Base-by-base conservation (phyloP, 2,888 invertebrate genomes). In the Panopea generosa region DNA sequence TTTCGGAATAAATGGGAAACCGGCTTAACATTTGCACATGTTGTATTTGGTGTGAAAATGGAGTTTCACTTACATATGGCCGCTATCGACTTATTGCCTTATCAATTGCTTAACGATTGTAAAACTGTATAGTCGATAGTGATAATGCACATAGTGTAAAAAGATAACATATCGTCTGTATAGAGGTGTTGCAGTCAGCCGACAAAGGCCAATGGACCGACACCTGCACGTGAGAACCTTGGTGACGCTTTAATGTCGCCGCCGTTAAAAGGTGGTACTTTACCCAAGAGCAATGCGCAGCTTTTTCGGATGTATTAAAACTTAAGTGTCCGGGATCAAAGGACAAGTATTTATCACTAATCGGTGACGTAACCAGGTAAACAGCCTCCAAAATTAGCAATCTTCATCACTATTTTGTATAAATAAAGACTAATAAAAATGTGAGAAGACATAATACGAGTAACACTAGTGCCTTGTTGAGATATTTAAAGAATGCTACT, bases 91-190 rank as follows among this genome's bases (percentile, higher is more conserved):
- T 57, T 57, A 57, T 57, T 43, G 20, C n/a, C 40, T 43, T 57
- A 57, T 57, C 57, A 43, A 38, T 38, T 27, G 20, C 38, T 38
- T 11, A 33, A 11, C 7, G 4, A 33, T 33, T 56, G 55, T 56
- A 38, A 29, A 53, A n/a, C 9, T 22, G 16, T 24, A 40, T 38
- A 24, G 24, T 33, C 33, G 33, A 11, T 7, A 4, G 6, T 7
- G 33, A 33, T 33, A 55, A 55, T 20, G 33, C 16, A 24, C 27
- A 55, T 55, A 55, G 33, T 55, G 11, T 16, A 27, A 27, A 50
- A 52, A 33, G 67, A 68, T 68, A 68, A 52, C 59, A 57, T 59
- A 67, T 67, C 67, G 20, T 29, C 33, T 55, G 29, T 55, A 14
- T 16, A 26, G 33, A 33, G 55, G 55, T 55, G 55, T 55, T 16